These are phyloP conservation scores for Aeoliscus strigatus DNA, from an alignment of 2,797 vertebrate species.

Conservation along the genomic window DNA sequence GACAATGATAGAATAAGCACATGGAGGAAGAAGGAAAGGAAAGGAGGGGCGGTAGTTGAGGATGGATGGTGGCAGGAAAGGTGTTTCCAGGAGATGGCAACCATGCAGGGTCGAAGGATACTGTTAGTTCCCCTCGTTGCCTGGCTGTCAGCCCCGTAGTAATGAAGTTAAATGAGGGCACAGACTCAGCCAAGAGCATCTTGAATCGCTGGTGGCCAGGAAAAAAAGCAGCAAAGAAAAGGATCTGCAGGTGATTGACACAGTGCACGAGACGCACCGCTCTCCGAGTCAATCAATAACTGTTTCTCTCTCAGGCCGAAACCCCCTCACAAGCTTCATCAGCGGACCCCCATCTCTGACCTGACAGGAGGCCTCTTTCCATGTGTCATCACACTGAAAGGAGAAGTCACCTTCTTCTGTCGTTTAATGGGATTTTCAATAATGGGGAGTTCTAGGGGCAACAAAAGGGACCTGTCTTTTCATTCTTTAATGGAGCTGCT, in stretches of 20 bases:
- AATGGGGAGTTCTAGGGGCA: constrained; percentile 59
- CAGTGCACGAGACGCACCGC: constrained; percentile 50
- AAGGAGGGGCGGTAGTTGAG: constrained; percentile 4
- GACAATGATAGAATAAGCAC: constrained; percentile 48
- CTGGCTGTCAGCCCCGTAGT: constrained; percentile 64
- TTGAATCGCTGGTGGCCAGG: constrained; percentile 39
- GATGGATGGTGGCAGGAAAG: constrained; percentile 45
- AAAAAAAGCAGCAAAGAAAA: constrained; percentile 34
- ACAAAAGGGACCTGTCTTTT: constrained; percentile 57
- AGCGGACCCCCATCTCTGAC: constrained; percentile 49
- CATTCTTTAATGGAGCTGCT: constrained; percentile 63
- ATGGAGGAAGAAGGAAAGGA: constrained; percentile 20
- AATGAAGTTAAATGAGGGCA: constrained; percentile 79
- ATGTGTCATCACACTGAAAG: constrained; percentile 71
- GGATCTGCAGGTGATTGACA: constrained; percentile 58
- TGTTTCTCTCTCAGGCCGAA: too few species aligned
- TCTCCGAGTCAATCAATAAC: constrained; percentile 73
- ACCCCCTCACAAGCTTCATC: constrained; percentile 37
- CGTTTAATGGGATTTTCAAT: constrained; percentile 73
- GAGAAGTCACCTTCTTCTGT: constrained; percentile 75
- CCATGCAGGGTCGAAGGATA: constrained; percentile 47
- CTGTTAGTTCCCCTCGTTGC: constrained; percentile 49
- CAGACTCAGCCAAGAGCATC: constrained; percentile 25
- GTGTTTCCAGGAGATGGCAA: constrained; percentile 49
- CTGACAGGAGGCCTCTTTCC: constrained; percentile 55